A percentile compares a stretch with the other conserved stretches of the same genome.
These are phyloP conservation scores for Tortricodes alternella DNA, from an alignment of 2,888 invertebrate species.

Conservation along the genomic window DNA sequence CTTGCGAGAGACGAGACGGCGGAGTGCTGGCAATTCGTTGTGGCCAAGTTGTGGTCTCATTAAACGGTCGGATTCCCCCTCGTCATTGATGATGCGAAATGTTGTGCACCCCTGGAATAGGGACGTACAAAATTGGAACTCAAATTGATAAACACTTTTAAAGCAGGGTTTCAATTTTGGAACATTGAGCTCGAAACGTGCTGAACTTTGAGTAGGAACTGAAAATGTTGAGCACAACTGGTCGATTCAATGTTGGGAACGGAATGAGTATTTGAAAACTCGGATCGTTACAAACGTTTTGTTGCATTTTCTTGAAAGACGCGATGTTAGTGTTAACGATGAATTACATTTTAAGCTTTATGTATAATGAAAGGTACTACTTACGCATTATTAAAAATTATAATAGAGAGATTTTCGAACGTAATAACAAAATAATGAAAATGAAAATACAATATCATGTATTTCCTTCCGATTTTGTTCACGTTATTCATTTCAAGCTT, in stretches of 20 bases:
- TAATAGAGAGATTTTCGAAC: too few relatives aligned
- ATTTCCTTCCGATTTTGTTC: too few relatives aligned
- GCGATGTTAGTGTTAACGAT: not conserved
- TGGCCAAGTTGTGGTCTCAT: conserved; percentile 46
- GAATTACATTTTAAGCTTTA: too few relatives aligned
- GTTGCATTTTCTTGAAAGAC: not conserved
- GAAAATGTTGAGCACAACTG: conserved; percentile 36
- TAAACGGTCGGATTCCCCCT: conserved; percentile 39
- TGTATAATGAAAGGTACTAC: too few relatives aligned
- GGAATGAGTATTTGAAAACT: too few relatives aligned
- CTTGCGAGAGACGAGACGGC: conserved; percentile 33
- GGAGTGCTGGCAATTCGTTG: conserved; percentile 58
- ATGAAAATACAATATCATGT: too few relatives aligned
- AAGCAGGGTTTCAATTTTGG: not conserved
- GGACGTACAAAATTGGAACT: not conserved
- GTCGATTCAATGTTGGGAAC: too few relatives aligned
- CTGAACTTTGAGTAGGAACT: not conserved
- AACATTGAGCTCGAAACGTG: not conserved
- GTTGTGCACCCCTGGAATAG: conserved; percentile 23
- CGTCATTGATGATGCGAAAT: conserved; percentile 20
- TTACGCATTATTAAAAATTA: too few relatives aligned
- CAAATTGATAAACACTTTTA: conserved; percentile 7
- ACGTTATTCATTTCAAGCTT: conserved; percentile 5
- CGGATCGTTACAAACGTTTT: too few relatives aligned
- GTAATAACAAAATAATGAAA: too few relatives aligned